These are phyloP conservation scores for Adela reaumurella DNA, from an alignment of 2,888 invertebrate genomes.

Conservation along the genomic window DNA sequence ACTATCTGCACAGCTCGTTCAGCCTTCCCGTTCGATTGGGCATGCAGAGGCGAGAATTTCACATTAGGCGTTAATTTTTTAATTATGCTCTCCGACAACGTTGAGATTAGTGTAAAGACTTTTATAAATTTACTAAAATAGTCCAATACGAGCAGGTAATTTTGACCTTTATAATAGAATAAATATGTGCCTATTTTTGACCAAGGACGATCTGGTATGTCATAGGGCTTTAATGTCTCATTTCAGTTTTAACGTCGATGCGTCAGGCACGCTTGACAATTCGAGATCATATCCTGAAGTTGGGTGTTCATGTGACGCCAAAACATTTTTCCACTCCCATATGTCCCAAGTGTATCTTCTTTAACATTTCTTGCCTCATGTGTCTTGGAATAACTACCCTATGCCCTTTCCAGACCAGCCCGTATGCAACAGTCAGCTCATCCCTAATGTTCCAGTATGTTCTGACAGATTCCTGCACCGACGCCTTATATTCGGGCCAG, in stretches of 20 bases:
- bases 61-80: slow-evolving; percentile 6
- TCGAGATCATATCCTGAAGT: too few relatives aligned
- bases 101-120: slow-evolving; percentile 1
- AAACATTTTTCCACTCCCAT: slow-evolving; percentile 7
- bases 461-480: neutral
- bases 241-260: neutral
- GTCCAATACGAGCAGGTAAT: slow-evolving; percentile 6
- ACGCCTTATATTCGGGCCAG: neutral
- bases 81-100: slow-evolving; percentile 1
- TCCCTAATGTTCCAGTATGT: neutral
- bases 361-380: neutral
- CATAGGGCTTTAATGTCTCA: neutral
- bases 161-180: slow-evolving; percentile 3
- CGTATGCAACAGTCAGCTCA: neutral
- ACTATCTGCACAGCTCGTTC: slow-evolving; percentile 13
- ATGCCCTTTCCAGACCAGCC: neutral
- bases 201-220: neutral
- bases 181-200: too few relatives aligned
- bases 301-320: neutral
- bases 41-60: slow-evolving; percentile 11
- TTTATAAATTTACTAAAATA: slow-evolving; percentile 7
- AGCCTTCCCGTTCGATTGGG: slow-evolving; percentile 13
- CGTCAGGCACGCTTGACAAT: neutral
- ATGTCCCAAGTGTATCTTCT: slow-evolving; percentile 7
- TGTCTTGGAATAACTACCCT: neutral